A percentile compares a stretch with the other conserved stretches of the same genome.
Evolutionary conservation across 2,113 vertebrate species (phyloP).

Genomic region (Thinocorus orbignyianus): DNA sequence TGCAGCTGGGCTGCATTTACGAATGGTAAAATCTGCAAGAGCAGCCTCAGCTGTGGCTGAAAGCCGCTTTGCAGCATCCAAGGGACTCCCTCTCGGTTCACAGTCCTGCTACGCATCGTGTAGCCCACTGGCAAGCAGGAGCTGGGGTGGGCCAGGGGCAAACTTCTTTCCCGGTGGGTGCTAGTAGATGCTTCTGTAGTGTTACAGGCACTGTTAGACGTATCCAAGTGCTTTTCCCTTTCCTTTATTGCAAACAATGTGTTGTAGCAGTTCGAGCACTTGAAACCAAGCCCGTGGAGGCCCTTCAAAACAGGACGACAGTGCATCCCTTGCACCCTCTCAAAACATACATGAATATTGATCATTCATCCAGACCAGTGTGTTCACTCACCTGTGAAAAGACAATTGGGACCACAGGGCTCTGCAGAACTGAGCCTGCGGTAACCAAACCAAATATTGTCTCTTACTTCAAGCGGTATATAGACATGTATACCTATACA

Average conservation of each 20-base stretch:
- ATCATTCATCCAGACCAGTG: neutral
- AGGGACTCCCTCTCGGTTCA: neutral
- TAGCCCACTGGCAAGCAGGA: neutral
- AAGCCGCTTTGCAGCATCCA: neutral
- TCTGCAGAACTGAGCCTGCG: neutral
- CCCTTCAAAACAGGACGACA: neutral
- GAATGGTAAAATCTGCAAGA: neutral
- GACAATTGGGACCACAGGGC: neutral
- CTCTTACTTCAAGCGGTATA: neutral
- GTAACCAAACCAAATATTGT: constrained; percentile 43
- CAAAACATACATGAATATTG: neutral
- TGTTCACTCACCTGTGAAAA: neutral
- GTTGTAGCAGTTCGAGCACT: neutral
- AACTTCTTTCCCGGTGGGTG: neutral
- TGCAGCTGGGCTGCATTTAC: neutral
- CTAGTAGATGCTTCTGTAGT: neutral
- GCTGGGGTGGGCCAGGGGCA: rapidly evolving
- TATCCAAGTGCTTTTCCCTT: neutral
- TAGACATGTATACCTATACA: neutral
- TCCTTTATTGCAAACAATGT: neutral
- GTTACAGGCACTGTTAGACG: neutral
- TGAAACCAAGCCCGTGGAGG: neutral
- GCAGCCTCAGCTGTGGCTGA: neutral
- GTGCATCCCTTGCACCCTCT: neutral
- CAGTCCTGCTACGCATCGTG: neutral